Base-by-base conservation (phyloP, 2,113 vertebrate species). In the Beaufortia kweichowensis region DNA sequence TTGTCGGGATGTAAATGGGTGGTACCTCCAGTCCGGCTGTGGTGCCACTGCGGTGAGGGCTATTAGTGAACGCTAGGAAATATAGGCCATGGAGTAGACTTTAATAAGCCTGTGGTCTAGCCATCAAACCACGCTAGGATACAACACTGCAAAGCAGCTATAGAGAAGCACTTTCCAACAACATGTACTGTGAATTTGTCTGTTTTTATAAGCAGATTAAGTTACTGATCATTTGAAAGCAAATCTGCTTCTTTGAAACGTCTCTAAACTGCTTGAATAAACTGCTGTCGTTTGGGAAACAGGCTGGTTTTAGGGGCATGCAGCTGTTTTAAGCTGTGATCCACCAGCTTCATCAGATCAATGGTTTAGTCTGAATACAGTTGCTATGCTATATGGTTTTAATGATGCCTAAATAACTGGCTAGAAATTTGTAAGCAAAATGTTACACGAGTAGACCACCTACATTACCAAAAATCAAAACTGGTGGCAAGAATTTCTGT, bases 21-120 rank as follows among this genome's bases (percentile, higher is more conserved):
- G 66, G 68, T 31, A 21, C 43, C 65, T 50, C 26, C 9, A 53
- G 65, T 64, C 35, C 53, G 19, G 23, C 3, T 69, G 60, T 75
- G 67, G 70, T 21, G 14, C 24, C 4, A 1, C 23, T 60, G 35
- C 60, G 71, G 26, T 23, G 23, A 66, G 17, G 28, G 19, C 17
- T 21, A 39, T 43, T 64, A 64, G 73, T 48, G 29, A 33, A 64
- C 28, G 60, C 12, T n/a, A 75, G 23, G 41, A 29, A 75, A 23
- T 50, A 21, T 2, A 15, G 46, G n/a, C 66, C 29, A 14, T 15
- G 12, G 48, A 69, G 66, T 17, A 55, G 66, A 69, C 29, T 69
- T 55, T 55, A 55, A 69, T 69, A 69, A 69, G 53, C 53, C 21
- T 26, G 68, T 0, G 68, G 68, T 71, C 31, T 71, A 59, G 3